Base-by-base conservation (phyloP, 2,888 invertebrate species). In the Cheilosia vulpina region DNA sequence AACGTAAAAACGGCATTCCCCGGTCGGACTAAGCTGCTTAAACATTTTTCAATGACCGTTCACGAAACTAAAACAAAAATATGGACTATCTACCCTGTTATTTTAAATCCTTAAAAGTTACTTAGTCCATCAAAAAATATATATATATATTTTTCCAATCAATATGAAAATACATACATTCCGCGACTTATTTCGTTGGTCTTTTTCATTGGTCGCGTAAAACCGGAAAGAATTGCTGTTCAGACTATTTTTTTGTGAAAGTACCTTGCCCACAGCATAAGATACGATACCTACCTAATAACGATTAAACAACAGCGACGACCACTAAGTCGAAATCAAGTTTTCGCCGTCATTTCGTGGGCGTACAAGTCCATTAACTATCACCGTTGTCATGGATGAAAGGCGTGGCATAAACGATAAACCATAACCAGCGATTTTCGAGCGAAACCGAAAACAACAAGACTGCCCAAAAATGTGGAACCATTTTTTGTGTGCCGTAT, bases 371-470 rank as follows among this genome's bases (percentile, higher is more conserved):
- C 60, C 65, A 79, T 84, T 84, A 84, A 71, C 69, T 52, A 62
- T 60, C 31, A 41, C 34, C 57, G 84, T 80, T 84, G 84, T 84
- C 84, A 80, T 84, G 84, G 71, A 62, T 80, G 60, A 55, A 60
- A 79, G 84, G 84, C 84, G 84, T 84, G 84, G 84, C 84, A 62
- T 79, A 38, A 13, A 79, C 31, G 31, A 31, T 31, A 69, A 71
- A 17, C 75, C 57, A 71, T 60, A 84, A 71, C 79, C 69, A 71
- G 58, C 47, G 65, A 66, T 43, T 73, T 84, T 71, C 52, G 11
- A 15, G 34, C 4, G 50, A 55, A 75, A 15, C 41, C 53, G 17
- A 43, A 34, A 57, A 65, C 57, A 69, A 63, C 58, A 52, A 50
- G 50, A 57, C 62, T 55, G 17, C 55, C 34, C 24, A 24, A 19